Evolutionary conservation across 2,797 vertebrate genomes (phyloP).

Genomic region (Acrocephalus scirpaceus): DNA sequence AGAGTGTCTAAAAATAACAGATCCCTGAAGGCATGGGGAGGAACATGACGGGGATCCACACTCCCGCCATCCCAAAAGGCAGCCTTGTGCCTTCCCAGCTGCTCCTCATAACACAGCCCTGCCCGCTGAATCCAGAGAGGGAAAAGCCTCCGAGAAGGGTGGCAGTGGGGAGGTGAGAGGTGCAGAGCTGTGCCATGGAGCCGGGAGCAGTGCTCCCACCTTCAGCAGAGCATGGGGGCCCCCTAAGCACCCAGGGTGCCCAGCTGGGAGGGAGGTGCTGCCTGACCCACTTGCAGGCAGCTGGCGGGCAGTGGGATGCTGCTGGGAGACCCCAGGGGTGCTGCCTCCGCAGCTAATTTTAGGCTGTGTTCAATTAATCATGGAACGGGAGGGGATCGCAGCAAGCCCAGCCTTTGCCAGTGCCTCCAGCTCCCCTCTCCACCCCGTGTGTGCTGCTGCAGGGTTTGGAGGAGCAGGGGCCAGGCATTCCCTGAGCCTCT

Average conservation of each 20-base stretch:
- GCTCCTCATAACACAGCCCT: neutral
- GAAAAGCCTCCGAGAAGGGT: neutral
- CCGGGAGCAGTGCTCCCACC: neutral
- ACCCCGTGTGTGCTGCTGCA: accelerated
- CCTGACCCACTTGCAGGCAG: slow-evolving; percentile 39
- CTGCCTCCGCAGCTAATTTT: slow-evolving; percentile 32
- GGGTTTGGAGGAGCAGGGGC: neutral
- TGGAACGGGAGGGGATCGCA: neutral
- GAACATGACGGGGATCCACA: neutral
- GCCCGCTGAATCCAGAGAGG: accelerated
- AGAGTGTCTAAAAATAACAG: slow-evolving; percentile 41
- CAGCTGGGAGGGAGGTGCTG: neutral
- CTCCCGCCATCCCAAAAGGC: neutral
- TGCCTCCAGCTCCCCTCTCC: neutral
- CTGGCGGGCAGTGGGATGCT: neutral
- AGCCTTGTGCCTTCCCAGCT: neutral
- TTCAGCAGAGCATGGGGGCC: neutral
- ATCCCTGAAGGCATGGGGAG: slow-evolving; percentile 6
- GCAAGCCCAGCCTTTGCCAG: neutral
- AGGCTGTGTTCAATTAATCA: slow-evolving; percentile 10
- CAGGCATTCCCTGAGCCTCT: accelerated
- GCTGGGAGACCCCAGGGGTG: slow-evolving; percentile 27
- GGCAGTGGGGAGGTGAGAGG: accelerated
- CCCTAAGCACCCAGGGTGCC: neutral
- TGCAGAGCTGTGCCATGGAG: accelerated